Evolutionary conservation across 1,140 invertebrate species (phyloP).

Genomic region (Papilio machaon): DNA sequence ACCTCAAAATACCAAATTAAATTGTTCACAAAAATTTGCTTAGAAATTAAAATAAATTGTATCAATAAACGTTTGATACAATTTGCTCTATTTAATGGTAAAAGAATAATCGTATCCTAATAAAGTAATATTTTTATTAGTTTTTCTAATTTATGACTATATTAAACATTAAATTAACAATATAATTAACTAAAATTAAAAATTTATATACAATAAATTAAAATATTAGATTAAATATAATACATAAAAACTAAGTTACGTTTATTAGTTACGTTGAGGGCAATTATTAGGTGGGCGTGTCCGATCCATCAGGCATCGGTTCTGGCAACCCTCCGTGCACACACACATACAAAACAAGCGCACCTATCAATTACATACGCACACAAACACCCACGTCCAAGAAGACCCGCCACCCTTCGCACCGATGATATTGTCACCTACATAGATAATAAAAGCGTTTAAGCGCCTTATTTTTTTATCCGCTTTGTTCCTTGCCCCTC

Average conservation of each 20-base stretch:
- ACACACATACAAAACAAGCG: conserved; percentile 41
- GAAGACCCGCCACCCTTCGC: conserved; percentile 60
- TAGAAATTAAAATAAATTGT: neutral
- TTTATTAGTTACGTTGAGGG: conserved; percentile 31
- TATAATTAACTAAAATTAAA: too few relatives aligned
- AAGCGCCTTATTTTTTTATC: conserved; percentile 79
- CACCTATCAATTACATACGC: conserved; percentile 41
- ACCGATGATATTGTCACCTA: conserved; percentile 59
- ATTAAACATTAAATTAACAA: too few relatives aligned
- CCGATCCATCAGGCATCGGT: conserved; percentile 57
- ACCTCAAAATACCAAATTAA: neutral
- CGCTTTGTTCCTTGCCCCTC: conserved; percentile 62
- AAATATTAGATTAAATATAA: too few relatives aligned
- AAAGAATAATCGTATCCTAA: neutral
- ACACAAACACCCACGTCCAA: conserved; percentile 48
- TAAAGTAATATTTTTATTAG: conserved; percentile 32
- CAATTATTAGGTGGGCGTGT: conserved; percentile 68
- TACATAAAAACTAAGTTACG: too few relatives aligned
- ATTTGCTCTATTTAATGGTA: neutral
- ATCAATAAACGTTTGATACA: neutral
- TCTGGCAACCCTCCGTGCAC: conserved; percentile 56
- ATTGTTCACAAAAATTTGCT: neutral
- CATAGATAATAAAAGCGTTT: conserved; percentile 68
- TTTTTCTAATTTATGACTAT: too few relatives aligned
- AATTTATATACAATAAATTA: too few relatives aligned